Evolutionary conservation across 2,113 vertebrate species (phyloP), one percentile per base, ranked within the genome.

Genomic region (Amblyornis subalaris): DNA sequence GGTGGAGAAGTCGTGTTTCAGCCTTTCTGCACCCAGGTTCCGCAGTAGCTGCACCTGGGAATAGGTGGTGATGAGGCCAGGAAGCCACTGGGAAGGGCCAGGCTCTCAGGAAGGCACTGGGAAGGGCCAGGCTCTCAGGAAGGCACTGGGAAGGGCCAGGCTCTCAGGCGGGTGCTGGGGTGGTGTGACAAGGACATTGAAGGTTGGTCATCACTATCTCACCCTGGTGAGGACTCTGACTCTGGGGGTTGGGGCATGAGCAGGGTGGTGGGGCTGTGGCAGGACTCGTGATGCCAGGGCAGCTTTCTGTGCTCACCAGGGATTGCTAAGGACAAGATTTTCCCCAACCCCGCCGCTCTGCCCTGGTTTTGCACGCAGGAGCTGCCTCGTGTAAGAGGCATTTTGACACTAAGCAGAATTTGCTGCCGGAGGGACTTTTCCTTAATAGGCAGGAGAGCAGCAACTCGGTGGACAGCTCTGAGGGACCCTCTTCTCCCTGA

Each of bases 381-480:
- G 69, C 47, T 1, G 18, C 24, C 83, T 61, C 50, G 10, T 35
- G 31, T 4, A 0, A 65, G 66, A 33, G 74, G 90, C 73, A 50
- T 53, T 78, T 19, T 38, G 53, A 64, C 65, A 5, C 69, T 21
- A 42, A 21, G 87, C 80, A 44, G 83, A 69, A 58, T 47, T 75
- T 70, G 94, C 78, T 88, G 96, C 95, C 18, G 2, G 86, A 79
- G 95, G 95, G 89, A 12, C 38, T 88, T 55, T 23, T 65, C 44
- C n/a, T 62, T 79, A 60, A 89, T 23, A 86, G 88, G 61, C 53
- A 42, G 81, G 72, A 94, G 87, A 94, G 55, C 28, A 40, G 67
- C 36, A n/a, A 7, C 66, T 71, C 35, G 4, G 7, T 20, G 36
- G 86, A 25, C 84, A 71, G 40, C 81, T 86, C 88, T 8, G 85